Base-by-base conservation (phyloP, 2,888 invertebrate species). In the Oasisia sp. region DNA sequence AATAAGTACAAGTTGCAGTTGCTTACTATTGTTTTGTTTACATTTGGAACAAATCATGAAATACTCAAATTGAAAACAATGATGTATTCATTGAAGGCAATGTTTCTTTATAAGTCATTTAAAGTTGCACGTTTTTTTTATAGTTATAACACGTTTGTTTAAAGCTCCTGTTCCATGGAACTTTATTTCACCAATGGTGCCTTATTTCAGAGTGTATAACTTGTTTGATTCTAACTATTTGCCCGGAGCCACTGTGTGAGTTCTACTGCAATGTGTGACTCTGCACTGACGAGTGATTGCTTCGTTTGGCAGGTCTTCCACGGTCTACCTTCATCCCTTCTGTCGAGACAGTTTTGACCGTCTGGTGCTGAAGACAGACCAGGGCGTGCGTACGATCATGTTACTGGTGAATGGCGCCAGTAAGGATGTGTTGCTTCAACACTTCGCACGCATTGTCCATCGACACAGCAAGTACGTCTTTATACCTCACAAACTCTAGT, bases 261-360 rank as follows among this genome's bases (percentile, higher is more conserved):
- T 74, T 19, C 74, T 74, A 14, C 50, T 50, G 74, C n/a, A 27
- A 0, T 74, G 7, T 19, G 7, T n/a, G 7, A 74, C 27, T 27
- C 27, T 74, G 74, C 27, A 27, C 27, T 74, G 27, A 74, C 74
- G 27, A 74, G n/a, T 74, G 19, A 74, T 8, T 19, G 74, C 27
- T 38, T 74, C 27, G 27, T 74, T 19, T 74, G 74, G 0, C 74
- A 74, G 74, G 74, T 74, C 74, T 74, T 27, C 95, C 91, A 95
- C 94, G 3, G 93, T 96, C 58, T 95, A 95, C 90, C 92, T 99
- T 92, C 99, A 99, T 96, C 99, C 99, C 96, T 97, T 99, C 92
- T 97, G 99, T 91, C 98, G 98, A 1, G 99, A 99, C 97, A 99
- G 99, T 93, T 99, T 99, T 96, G 98, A 99, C 95, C 99, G 99